Percentiles rank a stretch among this genome's conserved stretches.
phyloP scores from a whole-genome alignment of 1,140 invertebrate species.

The Hormaphis cornu region DNA sequence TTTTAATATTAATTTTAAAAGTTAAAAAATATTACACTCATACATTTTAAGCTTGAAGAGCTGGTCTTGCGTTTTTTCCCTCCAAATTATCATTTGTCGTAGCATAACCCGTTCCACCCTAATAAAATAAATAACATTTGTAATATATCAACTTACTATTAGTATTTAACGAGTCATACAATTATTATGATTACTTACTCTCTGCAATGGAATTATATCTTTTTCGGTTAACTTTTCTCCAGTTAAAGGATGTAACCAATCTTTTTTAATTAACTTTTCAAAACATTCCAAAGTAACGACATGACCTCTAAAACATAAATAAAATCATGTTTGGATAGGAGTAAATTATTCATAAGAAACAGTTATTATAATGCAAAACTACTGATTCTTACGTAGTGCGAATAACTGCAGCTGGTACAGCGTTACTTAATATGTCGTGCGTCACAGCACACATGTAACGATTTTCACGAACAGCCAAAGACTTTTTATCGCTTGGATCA shows the following conservation, averaged over 20 bases:
- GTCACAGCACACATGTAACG: conserved; percentile 97
- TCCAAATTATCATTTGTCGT: conserved; percentile 73
- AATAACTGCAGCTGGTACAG: conserved; percentile 84
- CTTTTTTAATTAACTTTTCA: conserved; percentile 92
- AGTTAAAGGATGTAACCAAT: conserved; percentile 92
- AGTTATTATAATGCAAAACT: neutral
- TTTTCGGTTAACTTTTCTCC: conserved; percentile 76
- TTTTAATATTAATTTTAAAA: too few relatives aligned
- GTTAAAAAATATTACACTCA: neutral
- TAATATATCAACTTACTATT: neutral
- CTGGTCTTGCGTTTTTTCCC: conserved; percentile 75
- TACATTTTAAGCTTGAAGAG: conserved; percentile 62
- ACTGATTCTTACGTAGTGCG: conserved; percentile 65
- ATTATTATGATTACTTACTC: conserved; percentile 49
- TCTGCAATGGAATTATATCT: conserved; percentile 85
- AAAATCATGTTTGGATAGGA: conserved; percentile 28
- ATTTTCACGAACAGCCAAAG: conserved; percentile 71
- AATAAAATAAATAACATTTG: conserved; percentile 39
- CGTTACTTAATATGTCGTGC: conserved; percentile 90
- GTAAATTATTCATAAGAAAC: neutral
- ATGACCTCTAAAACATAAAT: conserved; percentile 61
- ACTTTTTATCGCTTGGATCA: conserved; percentile 71
- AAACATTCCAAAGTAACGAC: conserved; percentile 94
- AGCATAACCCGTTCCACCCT: conserved; percentile 89
- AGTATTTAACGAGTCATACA: neutral